Conservation (phyloP, 2,113 vertebrate genomes). For the Pelecanus crispus region DNA sequence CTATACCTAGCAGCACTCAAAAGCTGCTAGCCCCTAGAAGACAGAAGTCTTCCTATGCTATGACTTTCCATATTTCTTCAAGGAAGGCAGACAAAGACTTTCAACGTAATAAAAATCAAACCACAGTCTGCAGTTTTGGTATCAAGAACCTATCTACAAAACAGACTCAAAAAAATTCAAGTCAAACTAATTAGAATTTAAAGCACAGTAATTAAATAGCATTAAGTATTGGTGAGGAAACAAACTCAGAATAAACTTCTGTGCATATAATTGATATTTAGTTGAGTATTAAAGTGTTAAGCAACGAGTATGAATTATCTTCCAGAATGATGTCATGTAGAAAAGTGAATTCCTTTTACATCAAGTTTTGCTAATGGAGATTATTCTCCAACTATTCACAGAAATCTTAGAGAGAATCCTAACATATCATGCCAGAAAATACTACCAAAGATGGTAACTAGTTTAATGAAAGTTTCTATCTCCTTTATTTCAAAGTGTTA, state of each 20-base stretch:
- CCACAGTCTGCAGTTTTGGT: not conserved
- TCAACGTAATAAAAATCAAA: not conserved
- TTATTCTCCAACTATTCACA: not conserved
- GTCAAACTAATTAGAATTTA: not conserved
- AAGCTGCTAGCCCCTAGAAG: not conserved
- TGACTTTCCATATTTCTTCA: not conserved
- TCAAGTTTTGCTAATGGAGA: not conserved
- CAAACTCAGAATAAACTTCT: not conserved
- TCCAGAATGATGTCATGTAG: accelerated
- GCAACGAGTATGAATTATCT: not conserved
- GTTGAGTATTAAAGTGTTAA: not conserved
- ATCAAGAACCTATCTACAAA: not conserved
- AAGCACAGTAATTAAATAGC: not conserved
- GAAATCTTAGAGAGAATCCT: not conserved
- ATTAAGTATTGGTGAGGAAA: not conserved
- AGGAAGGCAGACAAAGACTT: not conserved
- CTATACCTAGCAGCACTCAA: not conserved
- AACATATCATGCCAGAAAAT: not conserved
- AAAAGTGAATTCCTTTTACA: not conserved
- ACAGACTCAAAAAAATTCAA: not conserved
- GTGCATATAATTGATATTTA: not conserved
- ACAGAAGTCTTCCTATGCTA: not conserved
- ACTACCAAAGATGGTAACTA: not conserved
- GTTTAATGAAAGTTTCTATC: not conserved
- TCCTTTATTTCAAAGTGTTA: not conserved